Base-by-base conservation (phyloP, 2,888 invertebrate species). In the Catocala fraxini region DNA sequence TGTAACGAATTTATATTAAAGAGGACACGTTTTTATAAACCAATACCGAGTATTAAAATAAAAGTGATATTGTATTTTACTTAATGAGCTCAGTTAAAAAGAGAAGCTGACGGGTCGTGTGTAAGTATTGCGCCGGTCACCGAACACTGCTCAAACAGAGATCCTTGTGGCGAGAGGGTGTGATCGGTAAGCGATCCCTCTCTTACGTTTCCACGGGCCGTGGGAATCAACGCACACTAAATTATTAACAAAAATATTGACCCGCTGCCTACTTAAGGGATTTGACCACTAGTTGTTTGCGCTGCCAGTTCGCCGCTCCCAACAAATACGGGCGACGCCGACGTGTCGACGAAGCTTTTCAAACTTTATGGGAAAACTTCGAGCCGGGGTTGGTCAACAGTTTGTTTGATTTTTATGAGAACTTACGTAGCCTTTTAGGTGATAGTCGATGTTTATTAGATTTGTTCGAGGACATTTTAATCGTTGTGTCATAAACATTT, bases 191-290 rank as follows among this genome's bases (percentile, higher is more conserved):
- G 84, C 86, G 84, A 87, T 82, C 84, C 86, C 78, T 87, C 87
- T 88, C 88, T 85, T 87, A 69, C 57, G 73, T 75, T 71, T 64
- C 75, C 68, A 73, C 71, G 72, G 80, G 79, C 84, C 92, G 92
- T 92, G 93, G 92, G 92, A 93, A 92, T 83, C 81, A 74, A 77
- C 85, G 81, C 86, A 83, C 86, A 89, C 89, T 88, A 92, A 94
- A 93, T 94, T 90, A 93, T 93, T 93, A 92, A 93, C 92, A 91
- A 93, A 89, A 94, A 94, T 93, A 94, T 93, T 94, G 89, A 93
- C 93, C 83, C 83, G 89, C 89, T 93, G 91, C 91, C 93, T 93
- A 93, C 93, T 93, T 93, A 93, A 91, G 88, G 92, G 93, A 94
- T 94, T 91, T 93, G 92, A 93, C 90, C 90, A 90, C 87, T 78